Evolutionary conservation across 2,888 invertebrate genomes (phyloP).

Genomic region (Andrena bucephala): DNA sequence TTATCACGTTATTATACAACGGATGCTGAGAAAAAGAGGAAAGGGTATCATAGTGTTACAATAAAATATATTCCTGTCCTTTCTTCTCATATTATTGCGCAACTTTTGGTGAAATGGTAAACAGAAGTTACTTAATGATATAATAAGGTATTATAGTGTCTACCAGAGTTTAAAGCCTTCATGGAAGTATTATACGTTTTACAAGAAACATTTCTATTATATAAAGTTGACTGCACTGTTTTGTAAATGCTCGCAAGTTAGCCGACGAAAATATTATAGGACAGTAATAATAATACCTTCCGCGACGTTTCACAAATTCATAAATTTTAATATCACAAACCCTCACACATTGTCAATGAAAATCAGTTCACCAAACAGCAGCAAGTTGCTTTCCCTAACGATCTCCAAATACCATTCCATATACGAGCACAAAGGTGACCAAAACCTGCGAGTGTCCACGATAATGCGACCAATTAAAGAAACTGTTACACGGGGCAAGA

Average conservation of each 20-base stretch:
- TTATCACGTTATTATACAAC: conserved; percentile 1
- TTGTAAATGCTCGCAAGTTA: too few relatives aligned
- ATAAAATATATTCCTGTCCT: background rate
- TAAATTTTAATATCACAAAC: too few relatives aligned
- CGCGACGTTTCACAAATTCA: too few relatives aligned
- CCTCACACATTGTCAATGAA: too few relatives aligned
- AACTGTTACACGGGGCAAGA: conserved; percentile 45
- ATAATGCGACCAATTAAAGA: conserved; percentile 54
- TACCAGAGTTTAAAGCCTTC: too few relatives aligned
- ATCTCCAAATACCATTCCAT: background rate
- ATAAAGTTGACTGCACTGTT: too few relatives aligned
- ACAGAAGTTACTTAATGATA: background rate
- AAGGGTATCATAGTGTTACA: background rate
- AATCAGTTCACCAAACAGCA: background rate
- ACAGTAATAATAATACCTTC: too few relatives aligned
- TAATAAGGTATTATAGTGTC: too few relatives aligned
- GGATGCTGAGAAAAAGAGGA: background rate
- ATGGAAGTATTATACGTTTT: too few relatives aligned
- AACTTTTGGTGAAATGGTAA: background rate
- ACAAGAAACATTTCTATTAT: too few relatives aligned
- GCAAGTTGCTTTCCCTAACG: background rate
- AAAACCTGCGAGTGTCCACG: background rate
- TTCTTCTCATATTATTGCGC: background rate
- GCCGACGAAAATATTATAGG: too few relatives aligned
- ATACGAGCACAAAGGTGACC: conserved; percentile 12